These are phyloP conservation scores for Merluccius polli DNA, from an alignment of 2,797 vertebrate species.

Conservation along the genomic window DNA sequence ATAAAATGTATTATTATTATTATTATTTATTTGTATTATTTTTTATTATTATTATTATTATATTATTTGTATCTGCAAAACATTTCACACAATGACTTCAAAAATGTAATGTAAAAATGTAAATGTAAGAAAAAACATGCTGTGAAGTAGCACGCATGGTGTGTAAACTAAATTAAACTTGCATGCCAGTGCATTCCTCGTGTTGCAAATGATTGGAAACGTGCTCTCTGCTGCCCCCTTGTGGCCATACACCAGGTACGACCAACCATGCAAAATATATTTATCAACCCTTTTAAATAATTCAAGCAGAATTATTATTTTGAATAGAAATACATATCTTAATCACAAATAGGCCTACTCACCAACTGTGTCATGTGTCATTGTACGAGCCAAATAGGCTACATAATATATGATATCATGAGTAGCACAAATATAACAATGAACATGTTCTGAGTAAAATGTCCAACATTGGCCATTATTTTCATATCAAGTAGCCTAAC, in stretches of 20 bases:
- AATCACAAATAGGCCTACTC: background rate
- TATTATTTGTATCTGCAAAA: too few species aligned
- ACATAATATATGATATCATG: background rate
- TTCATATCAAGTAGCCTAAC: too few species aligned
- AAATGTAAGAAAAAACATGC: background rate
- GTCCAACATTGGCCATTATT: too few species aligned
- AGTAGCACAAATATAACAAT: background rate
- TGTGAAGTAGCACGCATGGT: background rate
- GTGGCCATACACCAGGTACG: background rate
- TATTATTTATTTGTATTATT: too few species aligned
- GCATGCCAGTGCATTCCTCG: background rate
- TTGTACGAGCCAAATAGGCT: background rate
- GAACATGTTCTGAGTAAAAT: too few species aligned
- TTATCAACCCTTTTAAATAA: background rate
- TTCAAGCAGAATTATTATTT: background rate
- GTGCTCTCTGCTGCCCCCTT: background rate
- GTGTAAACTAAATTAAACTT: too few species aligned
- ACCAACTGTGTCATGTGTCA: background rate
- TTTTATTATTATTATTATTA: too few species aligned
- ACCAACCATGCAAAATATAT: background rate
- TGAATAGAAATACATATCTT: background rate
- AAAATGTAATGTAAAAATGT: background rate
- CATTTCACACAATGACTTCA: too few species aligned
- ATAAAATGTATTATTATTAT: too few species aligned
- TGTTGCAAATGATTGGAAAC: background rate